Base-by-base conservation (phyloP, 1,140 invertebrate genomes). In the Microplitis demolitor region DNA sequence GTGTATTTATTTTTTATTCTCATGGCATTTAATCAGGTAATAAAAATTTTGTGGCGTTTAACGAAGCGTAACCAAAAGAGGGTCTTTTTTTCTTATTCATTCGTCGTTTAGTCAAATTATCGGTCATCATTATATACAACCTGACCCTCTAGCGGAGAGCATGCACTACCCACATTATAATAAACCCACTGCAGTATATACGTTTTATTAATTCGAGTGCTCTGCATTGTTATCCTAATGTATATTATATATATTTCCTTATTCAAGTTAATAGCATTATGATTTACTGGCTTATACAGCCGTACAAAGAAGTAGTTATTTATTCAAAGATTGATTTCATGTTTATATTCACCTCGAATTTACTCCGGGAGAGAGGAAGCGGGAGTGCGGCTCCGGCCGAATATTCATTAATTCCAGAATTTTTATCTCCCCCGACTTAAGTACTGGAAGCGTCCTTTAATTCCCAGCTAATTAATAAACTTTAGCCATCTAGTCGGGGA, bases 381-480 rank as follows among this genome's bases (percentile, higher is more conserved):
- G 24, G 24, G 24, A 24, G 24, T 1, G 24, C 24, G 24, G 24
- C 24, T 24, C 24, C 24, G 24, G 24, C 39, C 8, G 16, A 58
- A 58, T 58, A 58, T 58, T 58, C 31, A 58, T 58, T 58, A 58
- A 16, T 58, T 58, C 16, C 8, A 31, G 56, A 45, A 45, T 45
- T 45, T 9, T 58, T 58, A 3, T 31, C 56, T 58, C 16, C 8
- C 24, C 24, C 14, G 24, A 31, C 56, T 58, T 24, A 58, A 58
- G 56, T 58, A 58, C 14, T 31, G 24, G 16, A 58, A 58, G 56
- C 56, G 56, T 74, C 78, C 78, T 79, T 83, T 83, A 80, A 83
- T 82, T 79, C 77, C 56, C 77, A 78, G 78, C 78, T 84, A 84
- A 84, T 84, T 84, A 83, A 83, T 83, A 83, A 84, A 83, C 83